phyloP scores from a whole-genome alignment of 2,888 invertebrate genomes.

The Girardia tigrina region DNA sequence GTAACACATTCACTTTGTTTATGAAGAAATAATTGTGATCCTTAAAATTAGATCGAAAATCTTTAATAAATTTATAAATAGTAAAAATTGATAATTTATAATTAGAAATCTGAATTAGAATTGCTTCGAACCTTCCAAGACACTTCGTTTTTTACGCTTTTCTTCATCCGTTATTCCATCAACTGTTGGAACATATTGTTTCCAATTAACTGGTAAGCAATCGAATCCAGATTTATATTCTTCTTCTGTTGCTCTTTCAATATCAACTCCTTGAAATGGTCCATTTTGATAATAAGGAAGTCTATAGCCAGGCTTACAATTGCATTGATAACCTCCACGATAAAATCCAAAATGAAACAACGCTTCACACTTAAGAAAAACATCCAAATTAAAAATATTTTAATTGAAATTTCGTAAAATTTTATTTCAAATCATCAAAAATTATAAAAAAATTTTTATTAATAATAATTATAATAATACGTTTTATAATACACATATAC shows the following conservation, averaged over 20 bases:
- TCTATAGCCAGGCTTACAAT: conserved; percentile 71
- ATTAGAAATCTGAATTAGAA: no score
- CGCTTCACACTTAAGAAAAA: conserved; percentile 4
- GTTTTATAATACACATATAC: no score
- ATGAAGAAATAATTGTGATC: no score
- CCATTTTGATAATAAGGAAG: conserved; percentile 64
- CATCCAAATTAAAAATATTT: no score
- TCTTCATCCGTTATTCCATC: not conserved
- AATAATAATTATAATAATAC: no score
- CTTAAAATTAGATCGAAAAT: no score
- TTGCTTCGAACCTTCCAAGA: conserved; percentile 14
- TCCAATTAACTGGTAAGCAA: conserved; percentile 63
- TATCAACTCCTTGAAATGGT: conserved; percentile 78
- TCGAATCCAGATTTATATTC: conserved; percentile 70
- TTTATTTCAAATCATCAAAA: no score
- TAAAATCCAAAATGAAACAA: not conserved
- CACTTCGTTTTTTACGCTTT: not conserved
- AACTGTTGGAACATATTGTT: not conserved
- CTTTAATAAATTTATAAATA: no score
- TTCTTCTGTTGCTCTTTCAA: conserved; percentile 77
- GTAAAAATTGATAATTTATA: no score
- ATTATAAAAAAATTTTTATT: no score
- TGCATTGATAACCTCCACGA: conserved; percentile 60
- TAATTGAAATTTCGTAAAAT: not conserved
- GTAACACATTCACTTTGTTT: no score